phyloP scores from a whole-genome alignment of 1,140 invertebrate species.

The Brachionus paranguensis region DNA sequence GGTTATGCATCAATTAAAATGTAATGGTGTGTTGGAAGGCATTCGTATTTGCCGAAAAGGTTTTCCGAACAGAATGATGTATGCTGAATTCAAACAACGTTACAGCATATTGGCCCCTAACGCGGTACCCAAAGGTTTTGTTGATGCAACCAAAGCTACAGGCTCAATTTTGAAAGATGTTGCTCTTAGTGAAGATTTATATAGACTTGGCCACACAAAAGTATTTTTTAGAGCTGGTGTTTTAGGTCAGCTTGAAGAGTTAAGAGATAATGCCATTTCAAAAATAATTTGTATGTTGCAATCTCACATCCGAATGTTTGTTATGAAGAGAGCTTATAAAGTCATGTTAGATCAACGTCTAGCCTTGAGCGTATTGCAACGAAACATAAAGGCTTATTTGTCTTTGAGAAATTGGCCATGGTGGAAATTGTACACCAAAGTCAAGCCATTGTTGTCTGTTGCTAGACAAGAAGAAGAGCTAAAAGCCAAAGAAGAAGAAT shows the following conservation, averaged over 20 bases:
- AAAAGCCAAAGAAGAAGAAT: conserved; percentile 91
- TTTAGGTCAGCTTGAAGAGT: conserved; percentile 98
- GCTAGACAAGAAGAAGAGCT: conserved; percentile 96
- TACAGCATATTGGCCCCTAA: conserved; percentile 93
- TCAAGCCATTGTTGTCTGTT: conserved; percentile 97
- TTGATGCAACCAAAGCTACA: conserved; percentile 74
- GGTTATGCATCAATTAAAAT: conserved; percentile 94
- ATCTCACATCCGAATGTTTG: conserved; percentile 77
- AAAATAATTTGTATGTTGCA: conserved; percentile 99
- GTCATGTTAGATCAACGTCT: conserved; percentile 94
- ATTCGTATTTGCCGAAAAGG: conserved; percentile 99
- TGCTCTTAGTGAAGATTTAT: conserved; percentile 75
- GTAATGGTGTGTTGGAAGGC: conserved; percentile 99
- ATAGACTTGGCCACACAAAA: conserved; percentile 92
- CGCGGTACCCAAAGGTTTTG: conserved; percentile 67
- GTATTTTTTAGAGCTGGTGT: conserved; percentile 99
- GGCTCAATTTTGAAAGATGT: conserved; percentile 70
- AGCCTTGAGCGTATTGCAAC: conserved; percentile 92
- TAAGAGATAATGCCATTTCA: conserved; percentile 95
- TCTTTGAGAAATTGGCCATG: conserved; percentile 96
- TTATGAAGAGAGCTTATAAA: conserved; percentile 85
- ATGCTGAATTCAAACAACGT: conserved; percentile 99
- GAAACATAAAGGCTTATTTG: conserved; percentile 97
- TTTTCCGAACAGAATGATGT: conserved; percentile 99
- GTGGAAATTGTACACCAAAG: conserved; percentile 97